Evolutionary conservation across 2,888 invertebrate species (phyloP), one percentile per base, ranked within the genome.

Genomic region (Alloscopus bannaensis): DNA sequence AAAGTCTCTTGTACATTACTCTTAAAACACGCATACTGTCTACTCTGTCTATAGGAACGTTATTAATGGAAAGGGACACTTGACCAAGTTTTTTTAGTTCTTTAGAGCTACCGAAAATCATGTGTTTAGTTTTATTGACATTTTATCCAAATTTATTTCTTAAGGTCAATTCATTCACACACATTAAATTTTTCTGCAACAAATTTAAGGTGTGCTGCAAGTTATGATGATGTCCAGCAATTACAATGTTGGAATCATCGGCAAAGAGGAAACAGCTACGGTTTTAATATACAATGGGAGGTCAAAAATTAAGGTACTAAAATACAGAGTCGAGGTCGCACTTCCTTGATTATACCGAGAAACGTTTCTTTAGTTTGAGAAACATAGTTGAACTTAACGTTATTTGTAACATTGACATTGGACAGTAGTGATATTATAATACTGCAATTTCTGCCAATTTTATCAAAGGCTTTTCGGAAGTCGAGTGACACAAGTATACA

Each of bases 381-480:
- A n/a, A 18, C 55, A 11, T 29, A 1, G 1, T 29, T 50, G 6
- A 3, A 3, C 20, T 42, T 28, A 20, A 3, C 31, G n/a, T 28
- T 28, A 1, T 24, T 24, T 29, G 47, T 42, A 3, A 82, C 71
- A 36, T 28, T 28, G 22, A 78, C 18, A 1, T 70, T 18, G 0
- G 24, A 22, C 1, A 81, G 20, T 3, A 75, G 57, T 13, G 79
- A 75, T 4, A 31, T 29, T 20, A 80, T 64, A 47, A 76, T 62
- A 3, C 55, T 18, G 20, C 1, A 0, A 3, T 81, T 70, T 1
- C 66, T 13, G 24, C 66, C 36, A 0, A 69, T 29, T 4, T 24
- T 28, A 20, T 80, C 82, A 66, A 78, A 81, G 0, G 81, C 81
- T 42, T 73, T 72, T 16, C 62, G 16, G 16, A 81, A 16, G 55